These are phyloP conservation scores for Artibeus jamaicensis DNA, from an alignment of 2,797 vertebrate genomes.

Conservation along the genomic window DNA sequence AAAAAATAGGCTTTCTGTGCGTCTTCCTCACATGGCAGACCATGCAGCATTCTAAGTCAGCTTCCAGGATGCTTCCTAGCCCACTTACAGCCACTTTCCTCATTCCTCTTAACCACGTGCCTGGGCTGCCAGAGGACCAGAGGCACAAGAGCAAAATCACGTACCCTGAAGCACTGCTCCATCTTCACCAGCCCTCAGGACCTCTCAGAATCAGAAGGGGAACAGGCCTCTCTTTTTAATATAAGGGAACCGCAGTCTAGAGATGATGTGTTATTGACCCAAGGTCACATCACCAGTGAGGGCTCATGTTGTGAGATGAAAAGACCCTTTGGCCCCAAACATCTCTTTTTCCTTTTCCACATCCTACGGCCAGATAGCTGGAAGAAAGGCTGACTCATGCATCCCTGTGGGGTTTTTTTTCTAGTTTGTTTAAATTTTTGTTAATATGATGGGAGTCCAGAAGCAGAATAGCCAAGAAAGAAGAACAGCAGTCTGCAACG, in stretches of 20 bases:
- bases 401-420: neutral
- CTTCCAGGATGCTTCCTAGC: neutral
- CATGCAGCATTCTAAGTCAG: neutral
- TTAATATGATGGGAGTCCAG: neutral
- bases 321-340: neutral
- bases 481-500: neutral
- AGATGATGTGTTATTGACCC: neutral
- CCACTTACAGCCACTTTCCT: neutral
- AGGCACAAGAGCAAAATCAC: neutral
- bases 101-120: neutral
- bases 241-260: neutral
- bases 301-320: neutral
- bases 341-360: neutral
- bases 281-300: neutral
- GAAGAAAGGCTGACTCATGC: neutral
- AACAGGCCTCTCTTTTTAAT: neutral
- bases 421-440: constrained; percentile 5
- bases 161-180: neutral
- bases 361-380: neutral
- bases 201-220: neutral
- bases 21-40: neutral
- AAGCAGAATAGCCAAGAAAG: neutral
- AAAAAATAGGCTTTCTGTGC: neutral
- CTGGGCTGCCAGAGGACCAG: neutral
- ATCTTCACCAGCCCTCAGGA: neutral